Conservation (phyloP, 2,113 vertebrate species). For the Lucifuga dentata region DNA sequence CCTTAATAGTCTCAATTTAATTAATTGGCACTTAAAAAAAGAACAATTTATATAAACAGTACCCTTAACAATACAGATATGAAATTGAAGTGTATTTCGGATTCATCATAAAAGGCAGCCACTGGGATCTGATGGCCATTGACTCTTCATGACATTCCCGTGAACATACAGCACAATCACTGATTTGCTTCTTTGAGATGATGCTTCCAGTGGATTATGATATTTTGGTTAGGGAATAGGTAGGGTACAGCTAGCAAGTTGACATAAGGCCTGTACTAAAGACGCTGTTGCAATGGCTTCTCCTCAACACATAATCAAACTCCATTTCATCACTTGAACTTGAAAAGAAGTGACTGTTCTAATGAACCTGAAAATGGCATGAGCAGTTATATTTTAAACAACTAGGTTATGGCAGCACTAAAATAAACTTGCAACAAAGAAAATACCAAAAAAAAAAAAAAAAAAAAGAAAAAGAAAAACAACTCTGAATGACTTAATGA, state of each 20-base stretch:
- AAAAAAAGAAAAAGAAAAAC: constrained; percentile 76
- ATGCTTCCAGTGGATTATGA: constrained; percentile 32
- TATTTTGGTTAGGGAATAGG: constrained; percentile 31
- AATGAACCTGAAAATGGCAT: constrained; percentile 38
- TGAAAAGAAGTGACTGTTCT: constrained; percentile 42
- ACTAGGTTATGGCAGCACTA: constrained; percentile 37
- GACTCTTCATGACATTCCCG: constrained; percentile 48
- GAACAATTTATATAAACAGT: constrained; percentile 83
- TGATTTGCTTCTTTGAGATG: constrained; percentile 34
- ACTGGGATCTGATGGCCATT: constrained; percentile 41
- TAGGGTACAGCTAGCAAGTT: constrained; percentile 46
- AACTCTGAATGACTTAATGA: constrained; percentile 82
- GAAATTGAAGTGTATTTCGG: constrained; percentile 77
- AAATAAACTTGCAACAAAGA: constrained; percentile 35
- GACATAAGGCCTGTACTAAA: constrained; percentile 75
- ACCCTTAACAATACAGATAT: constrained; percentile 81
- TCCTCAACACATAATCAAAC: constrained; percentile 45
- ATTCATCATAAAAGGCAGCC: constrained; percentile 71
- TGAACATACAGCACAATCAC: constrained; percentile 31
- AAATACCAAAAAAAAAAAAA: constrained; percentile 77
- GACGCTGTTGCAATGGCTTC: constrained; percentile 67
- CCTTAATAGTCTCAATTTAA: constrained; percentile 80
- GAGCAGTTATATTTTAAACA: constrained; percentile 52
- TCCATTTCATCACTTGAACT: constrained; percentile 48
- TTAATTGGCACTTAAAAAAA: constrained; percentile 85